Conservation (phyloP, 2,888 invertebrate genomes). For the Leucophora obtusa region DNA sequence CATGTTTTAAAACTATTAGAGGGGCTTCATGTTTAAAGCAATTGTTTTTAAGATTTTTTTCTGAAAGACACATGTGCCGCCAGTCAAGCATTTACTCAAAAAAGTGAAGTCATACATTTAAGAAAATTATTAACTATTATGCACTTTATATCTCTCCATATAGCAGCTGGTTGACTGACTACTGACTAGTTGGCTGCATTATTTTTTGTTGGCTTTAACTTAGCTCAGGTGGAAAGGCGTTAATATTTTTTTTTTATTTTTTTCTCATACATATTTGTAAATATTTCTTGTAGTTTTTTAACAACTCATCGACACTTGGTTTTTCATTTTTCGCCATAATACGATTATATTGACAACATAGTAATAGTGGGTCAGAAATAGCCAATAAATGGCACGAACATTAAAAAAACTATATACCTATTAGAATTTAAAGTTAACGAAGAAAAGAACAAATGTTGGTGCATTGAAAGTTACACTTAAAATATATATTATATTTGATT, state of each 20-base stretch:
- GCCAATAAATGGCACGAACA: background rate
- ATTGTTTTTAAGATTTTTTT: conserved; percentile 16
- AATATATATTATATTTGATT: too few relatives aligned
- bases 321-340: background rate
- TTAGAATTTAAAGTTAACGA: too few relatives aligned
- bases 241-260: conserved; percentile 32
- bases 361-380: background rate
- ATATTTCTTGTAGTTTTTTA: conserved; percentile 21
- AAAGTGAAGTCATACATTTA: conserved; percentile 49
- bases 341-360: conserved; percentile 1
- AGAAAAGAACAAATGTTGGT: too few relatives aligned
- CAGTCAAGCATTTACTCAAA: conserved; percentile 35
- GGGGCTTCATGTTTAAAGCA: conserved; percentile 6
- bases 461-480: too few relatives aligned
- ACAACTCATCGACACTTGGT: conserved; percentile 30
- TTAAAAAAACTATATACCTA: too few relatives aligned
- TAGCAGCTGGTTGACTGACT: conserved; percentile 6
- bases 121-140: conserved; percentile 55
- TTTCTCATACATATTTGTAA: background rate
- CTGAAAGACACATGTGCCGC: conserved; percentile 49
- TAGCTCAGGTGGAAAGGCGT: conserved; percentile 52
- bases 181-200: conserved; percentile 38
- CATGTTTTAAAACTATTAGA: conserved; percentile 22
- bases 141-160: conserved; percentile 37
- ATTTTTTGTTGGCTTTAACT: conserved; percentile 1